Evolutionary conservation across 1,140 invertebrate species (phyloP).

Genomic region (Drosophila pandora): DNA sequence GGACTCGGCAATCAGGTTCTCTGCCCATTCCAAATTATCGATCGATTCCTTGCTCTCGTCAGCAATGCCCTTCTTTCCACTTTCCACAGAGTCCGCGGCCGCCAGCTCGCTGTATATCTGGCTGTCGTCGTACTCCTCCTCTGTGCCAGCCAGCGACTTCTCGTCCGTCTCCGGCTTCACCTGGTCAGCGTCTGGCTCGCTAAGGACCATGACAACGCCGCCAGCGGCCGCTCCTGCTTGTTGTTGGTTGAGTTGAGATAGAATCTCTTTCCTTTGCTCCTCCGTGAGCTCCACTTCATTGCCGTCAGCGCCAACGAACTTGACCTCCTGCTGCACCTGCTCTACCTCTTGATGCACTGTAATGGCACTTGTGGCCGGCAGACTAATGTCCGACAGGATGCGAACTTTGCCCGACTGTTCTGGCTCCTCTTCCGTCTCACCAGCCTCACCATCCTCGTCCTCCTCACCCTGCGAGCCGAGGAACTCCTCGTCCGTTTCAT

Average conservation of each 20-base stretch:
- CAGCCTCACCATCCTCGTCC: slow-evolving; percentile 57
- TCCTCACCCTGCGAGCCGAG: slow-evolving; percentile 81
- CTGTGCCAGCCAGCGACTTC: slow-evolving; percentile 58
- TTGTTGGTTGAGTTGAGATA: slow-evolving; percentile 79
- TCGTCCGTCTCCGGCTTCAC: slow-evolving; percentile 48
- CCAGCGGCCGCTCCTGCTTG: slow-evolving; percentile 68
- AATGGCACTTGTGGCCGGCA: slow-evolving; percentile 72
- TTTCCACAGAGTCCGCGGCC: slow-evolving; percentile 50
- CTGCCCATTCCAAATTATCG: slow-evolving; percentile 80
- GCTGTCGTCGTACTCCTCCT: slow-evolving; percentile 75
- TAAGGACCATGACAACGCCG: slow-evolving; percentile 83
- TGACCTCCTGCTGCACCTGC: slow-evolving; percentile 59
- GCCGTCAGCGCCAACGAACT: slow-evolving; percentile 81
- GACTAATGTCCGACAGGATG: slow-evolving; percentile 84
- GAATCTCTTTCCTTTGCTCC: slow-evolving; percentile 80
- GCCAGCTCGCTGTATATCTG: slow-evolving; percentile 72
- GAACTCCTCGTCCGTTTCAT: slow-evolving; percentile 86
- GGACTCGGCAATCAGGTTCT: slow-evolving; percentile 73
- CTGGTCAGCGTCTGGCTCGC: slow-evolving; percentile 61
- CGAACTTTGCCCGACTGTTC: slow-evolving; percentile 83
- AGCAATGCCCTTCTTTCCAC: slow-evolving; percentile 55
- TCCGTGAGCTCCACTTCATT: slow-evolving; percentile 78
- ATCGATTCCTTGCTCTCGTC: slow-evolving; percentile 78
- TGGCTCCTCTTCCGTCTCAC: slow-evolving; percentile 36
- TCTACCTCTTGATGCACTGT: slow-evolving; percentile 44